Base-by-base conservation (phyloP, 1,140 invertebrate species). In the Zophobas morio region DNA sequence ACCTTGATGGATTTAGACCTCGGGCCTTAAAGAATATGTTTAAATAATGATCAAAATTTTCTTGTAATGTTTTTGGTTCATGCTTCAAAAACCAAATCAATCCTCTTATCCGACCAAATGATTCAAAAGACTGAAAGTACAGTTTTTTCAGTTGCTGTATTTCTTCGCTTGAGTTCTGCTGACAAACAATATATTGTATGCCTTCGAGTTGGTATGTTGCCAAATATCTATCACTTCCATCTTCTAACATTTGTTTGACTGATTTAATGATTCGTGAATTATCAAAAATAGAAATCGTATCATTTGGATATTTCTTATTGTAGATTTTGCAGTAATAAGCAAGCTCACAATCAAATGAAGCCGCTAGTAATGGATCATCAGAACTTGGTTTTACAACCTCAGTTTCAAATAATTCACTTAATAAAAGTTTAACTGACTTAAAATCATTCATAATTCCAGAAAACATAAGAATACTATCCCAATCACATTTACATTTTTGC, bases 1-100 rank as follows among this genome's bases (percentile, higher is more conserved):
- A 34, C n/a, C 1, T 51, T 33, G 1, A 6, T 40, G 6, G 8
- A 20, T 47, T 71, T n/a, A 33, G 4, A 2, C 4, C 66, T 34
- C 2, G 20, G 33, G 8, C n/a, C 6, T 35, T 2, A 42, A 71
- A 20, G 6, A 71, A 73, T 39, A 39, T 6, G 1, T 56, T 20
- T 6, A 73, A 40, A 54, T 40, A 54, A 1, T 20, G 1, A 56
- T 73, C 49, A 33, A 54, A 56, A 73, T 73, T 56, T 35, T 73
- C 40, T 32, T 56, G 20, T 20, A 73, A 6, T 35, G 49, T 56
- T 47, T n/a, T 1, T 3, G 71, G 71, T 40, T 73, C 71, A 32
- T 73, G 49, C 6, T 54, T 34, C 36, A 73, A 73, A 34, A 73
- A 66, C 60, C 60, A 66, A 6, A 42, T 20, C 8, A 34, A 42